Conservation (phyloP, 1,140 invertebrate genomes). For the Ridgeia piscesae region DNA sequence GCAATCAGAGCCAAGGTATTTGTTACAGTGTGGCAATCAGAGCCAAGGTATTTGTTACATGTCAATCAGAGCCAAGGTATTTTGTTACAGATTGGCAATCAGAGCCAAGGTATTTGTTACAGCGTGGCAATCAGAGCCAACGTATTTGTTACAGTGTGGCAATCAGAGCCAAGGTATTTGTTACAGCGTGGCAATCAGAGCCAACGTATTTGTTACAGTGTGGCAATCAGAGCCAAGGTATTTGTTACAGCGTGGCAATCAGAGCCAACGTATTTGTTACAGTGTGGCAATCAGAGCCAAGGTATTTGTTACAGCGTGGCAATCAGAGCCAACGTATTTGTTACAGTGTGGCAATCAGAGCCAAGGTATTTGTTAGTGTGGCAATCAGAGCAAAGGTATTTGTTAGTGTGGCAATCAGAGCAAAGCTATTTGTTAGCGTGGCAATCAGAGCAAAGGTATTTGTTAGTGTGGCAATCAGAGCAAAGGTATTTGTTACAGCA, state of each 20-base stretch:
- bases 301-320: not conserved
- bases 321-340: not conserved
- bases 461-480: not conserved
- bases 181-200: not conserved
- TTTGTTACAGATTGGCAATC: not conserved
- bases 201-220: no score
- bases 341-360: slow-evolving; percentile 1
- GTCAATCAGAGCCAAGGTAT: not conserved
- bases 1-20: not conserved
- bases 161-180: not conserved
- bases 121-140: not conserved
- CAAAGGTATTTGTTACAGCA: not conserved
- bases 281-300: not conserved
- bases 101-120: not conserved
- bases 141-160: not conserved
- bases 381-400: not conserved
- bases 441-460: not conserved
- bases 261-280: not conserved
- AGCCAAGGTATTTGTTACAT: not conserved
- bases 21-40: not conserved
- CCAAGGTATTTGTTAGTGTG: not conserved
- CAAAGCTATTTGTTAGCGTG: not conserved
- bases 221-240: no score
- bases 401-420: not conserved
- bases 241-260: no score